Evolutionary conservation across 2,888 invertebrate genomes (phyloP), one percentile per base, ranked within the genome.

Genomic region (Heteromyza rotundicornis): DNA sequence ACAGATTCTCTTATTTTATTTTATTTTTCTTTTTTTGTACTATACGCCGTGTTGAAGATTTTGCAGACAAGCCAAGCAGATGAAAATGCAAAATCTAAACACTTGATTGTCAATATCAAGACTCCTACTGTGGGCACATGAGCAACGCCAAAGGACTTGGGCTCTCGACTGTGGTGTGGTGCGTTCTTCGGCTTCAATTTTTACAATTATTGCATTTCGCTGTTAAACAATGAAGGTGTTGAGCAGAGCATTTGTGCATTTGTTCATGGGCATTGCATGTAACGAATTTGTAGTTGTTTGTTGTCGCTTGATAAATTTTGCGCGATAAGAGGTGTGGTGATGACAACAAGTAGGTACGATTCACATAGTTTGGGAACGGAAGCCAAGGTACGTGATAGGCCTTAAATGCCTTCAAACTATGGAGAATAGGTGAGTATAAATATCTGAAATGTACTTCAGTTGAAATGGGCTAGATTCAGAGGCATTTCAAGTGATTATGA

Each of bases 181-280:
- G 27, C 27, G 27, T 7, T 27, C 27, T 27, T 27, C 7, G 27
- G 10, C 5, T 27, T n/a, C n/a, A 10, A 10, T 27, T 32, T 49
- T 40, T 68, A 76, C 74, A 76, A 75, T 75, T 75, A 74, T 74
- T 76, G 74, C 70, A 65, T 74, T 74, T 70, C 66, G 72, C 63
- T 74, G 74, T 74, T 72, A 60, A 74, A 70, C 74, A 76, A 76
- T 66, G 69, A 67, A 65, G 65, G 70, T 71, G 72, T 71, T 71
- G 66, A 67, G 56, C 40, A 3, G 12, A n/a, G 40, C 14, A n/a
- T 40, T 7, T 40, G n/a, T n/a, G 40, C 5, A n/a, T 40, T 40
- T 40, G 40, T 40, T 27, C 27, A 27, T 47, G 47, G 3, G 19
- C 32, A 14, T 2, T 20, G 40, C 47, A 49, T 57, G 57, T 49